Base-by-base conservation (phyloP, 1,140 invertebrate genomes). In the Ephestia elutella region DNA sequence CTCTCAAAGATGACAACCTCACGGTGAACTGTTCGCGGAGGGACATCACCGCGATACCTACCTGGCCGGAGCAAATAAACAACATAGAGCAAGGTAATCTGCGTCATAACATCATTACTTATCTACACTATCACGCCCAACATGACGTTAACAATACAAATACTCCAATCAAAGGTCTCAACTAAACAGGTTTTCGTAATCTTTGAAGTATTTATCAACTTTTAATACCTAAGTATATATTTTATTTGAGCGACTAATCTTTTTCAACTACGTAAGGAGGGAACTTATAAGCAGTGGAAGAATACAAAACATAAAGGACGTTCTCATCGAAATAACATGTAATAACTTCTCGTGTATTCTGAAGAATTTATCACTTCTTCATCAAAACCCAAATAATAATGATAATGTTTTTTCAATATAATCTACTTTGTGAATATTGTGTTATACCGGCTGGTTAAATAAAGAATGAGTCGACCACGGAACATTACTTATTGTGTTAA, bases 1-100 rank as follows among this genome's bases (percentile, higher is more conserved):
- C 64, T n/a, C 62, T 78, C 56, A 71, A 80, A 68, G 83, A 85
- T 62, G 77, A 75, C 62, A 82, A 78, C 66, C 68, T 83, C 0
- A 86, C 82, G n/a, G 54, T 86, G 19, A 86, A 86, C 54, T 88
- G 86, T 66, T 85, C 83, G 28, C 70, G 78, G 32, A 75, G 81
- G 9, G 67, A 75, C 30, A 73, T 88, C 54, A 57, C 68, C 19
- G 66, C 53, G 21, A 75, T 86, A 30, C 78, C 86, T 11, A 60
- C 54, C 18, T 88, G 82, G 83, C 80, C 85, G 21, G 65, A 75
- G 28, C 63, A 71, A 68, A 63, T 86, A 54, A 60, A 73, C 58
- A 69, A 71, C 55, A 62, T 77, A 56, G 64, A 77, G 63, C 76
- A 80, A 81, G 85, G 83, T 87, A 84, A 74, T 17, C 44, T 49